These are phyloP conservation scores for Glyphotaelius pellucidus DNA, from an alignment of 2,888 invertebrate species.

Conservation along the genomic window DNA sequence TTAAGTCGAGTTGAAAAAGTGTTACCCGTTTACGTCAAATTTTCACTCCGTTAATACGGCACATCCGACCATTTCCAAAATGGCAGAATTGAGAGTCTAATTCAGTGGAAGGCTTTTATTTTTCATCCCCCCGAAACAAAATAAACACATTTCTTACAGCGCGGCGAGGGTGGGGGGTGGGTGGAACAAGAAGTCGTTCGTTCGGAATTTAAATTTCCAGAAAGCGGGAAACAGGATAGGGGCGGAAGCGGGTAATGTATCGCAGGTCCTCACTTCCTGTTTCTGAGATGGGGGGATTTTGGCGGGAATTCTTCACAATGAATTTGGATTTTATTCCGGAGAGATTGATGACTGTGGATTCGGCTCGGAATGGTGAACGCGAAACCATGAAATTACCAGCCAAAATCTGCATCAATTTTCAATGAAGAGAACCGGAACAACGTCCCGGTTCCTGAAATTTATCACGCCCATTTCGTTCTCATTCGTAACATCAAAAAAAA, in stretches of 20 bases:
- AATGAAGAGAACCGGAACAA: not conserved
- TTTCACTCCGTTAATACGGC: not conserved
- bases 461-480: too few species aligned
- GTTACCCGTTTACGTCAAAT: not conserved
- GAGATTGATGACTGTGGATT: not conserved
- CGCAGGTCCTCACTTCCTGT: slow-evolving; percentile 62
- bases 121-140: slow-evolving; percentile 37
- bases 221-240: slow-evolving; percentile 64
- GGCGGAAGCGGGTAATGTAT: slow-evolving; percentile 65
- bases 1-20: not conserved
- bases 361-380: not conserved
- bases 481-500: too few species aligned
- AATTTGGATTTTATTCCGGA: slow-evolving; percentile 22
- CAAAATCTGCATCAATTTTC: not conserved
- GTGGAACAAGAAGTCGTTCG: slow-evolving; percentile 48
- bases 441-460: not conserved
- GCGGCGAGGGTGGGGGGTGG: not conserved
- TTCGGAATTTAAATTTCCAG: slow-evolving; percentile 65
- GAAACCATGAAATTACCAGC: not conserved
- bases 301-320: slow-evolving; percentile 21
- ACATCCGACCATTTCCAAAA: not conserved
- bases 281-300: slow-evolving; percentile 50
- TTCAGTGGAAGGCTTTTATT: slow-evolving; percentile 31
- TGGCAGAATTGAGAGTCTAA: not conserved
- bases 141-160: slow-evolving; percentile 47